phyloP scores from a whole-genome alignment of 2,888 invertebrate species.

The Hedya salicella region DNA sequence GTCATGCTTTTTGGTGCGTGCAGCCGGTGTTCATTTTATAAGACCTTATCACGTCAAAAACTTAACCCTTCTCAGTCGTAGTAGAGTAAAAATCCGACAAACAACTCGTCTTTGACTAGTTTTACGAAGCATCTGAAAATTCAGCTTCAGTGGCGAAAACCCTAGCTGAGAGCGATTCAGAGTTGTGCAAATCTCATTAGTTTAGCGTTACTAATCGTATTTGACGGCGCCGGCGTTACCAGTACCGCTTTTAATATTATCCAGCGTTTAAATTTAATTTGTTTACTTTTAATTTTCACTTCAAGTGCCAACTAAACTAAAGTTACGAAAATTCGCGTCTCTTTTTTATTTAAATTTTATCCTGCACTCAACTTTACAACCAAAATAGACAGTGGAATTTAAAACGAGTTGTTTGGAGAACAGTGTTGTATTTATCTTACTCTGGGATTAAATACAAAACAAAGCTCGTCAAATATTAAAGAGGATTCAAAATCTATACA shows the following conservation, averaged over 20 bases:
- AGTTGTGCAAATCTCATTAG: slow-evolving; percentile 36
- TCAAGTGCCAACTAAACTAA: neutral
- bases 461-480: too few relatives aligned
- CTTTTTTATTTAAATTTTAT: neutral
- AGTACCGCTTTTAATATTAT: neutral
- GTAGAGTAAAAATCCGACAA: too few relatives aligned
- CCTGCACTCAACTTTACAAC: neutral
- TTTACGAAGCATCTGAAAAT: neutral
- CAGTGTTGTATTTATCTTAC: too few relatives aligned
- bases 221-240: slow-evolving; percentile 14
- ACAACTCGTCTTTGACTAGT: neutral
- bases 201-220: slow-evolving; percentile 32
- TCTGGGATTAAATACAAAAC: too few relatives aligned
- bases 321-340: neutral
- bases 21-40: too few relatives aligned
- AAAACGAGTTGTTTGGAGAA: too few relatives aligned
- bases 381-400: neutral
- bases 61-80: too few relatives aligned
- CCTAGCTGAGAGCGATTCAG: slow-evolving; percentile 15
- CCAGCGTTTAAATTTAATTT: slow-evolving; percentile 4
- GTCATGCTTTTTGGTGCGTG: too few relatives aligned
- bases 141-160: slow-evolving; percentile 8
- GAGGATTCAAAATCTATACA: too few relatives aligned
- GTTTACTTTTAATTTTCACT: neutral
- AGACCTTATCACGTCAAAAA: too few relatives aligned